These are phyloP conservation scores for Drosophila yakuba DNA, from an alignment of 1,140 invertebrate species.

Conservation along the genomic window DNA sequence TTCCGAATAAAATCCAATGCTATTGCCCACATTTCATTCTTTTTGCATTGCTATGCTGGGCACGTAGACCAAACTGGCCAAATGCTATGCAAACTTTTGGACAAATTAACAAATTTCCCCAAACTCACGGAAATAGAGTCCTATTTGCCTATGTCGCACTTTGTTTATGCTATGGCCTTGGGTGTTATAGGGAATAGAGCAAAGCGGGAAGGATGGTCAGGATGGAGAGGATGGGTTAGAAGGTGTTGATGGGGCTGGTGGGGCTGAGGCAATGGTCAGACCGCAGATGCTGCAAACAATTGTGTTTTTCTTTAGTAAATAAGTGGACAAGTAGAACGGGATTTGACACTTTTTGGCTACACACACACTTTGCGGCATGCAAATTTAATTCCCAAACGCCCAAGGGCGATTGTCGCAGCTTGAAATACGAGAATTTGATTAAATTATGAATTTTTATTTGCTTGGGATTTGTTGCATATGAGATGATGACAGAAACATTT, in stretches of 20 bases:
- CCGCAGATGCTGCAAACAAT: conserved; percentile 78
- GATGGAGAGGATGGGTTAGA: conserved; percentile 10
- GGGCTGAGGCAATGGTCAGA: conserved; percentile 14
- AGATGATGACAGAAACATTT: conserved; percentile 49
- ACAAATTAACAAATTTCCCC: conserved; percentile 79
- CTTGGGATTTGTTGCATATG: conserved; percentile 55
- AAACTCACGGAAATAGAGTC: conserved; percentile 63
- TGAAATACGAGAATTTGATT: conserved; percentile 58
- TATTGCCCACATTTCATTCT: conserved; percentile 5
- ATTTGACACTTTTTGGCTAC: conserved; percentile 70
- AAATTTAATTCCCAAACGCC: conserved; percentile 76
- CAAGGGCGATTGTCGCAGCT: conserved; percentile 54
- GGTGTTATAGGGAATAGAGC: conserved; percentile 19
- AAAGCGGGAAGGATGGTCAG: conserved; percentile 23
- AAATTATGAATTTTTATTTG: conserved; percentile 70
- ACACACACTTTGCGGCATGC: conserved; percentile 73
- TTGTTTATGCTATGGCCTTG: conserved; percentile 69
- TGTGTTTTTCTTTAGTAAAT: conserved; percentile 83
- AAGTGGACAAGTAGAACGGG: conserved; percentile 53
- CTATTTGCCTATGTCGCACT: conserved; percentile 73
- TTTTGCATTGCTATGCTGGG: conserved; percentile 57
- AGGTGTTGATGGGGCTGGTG: neutral
- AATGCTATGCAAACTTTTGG: conserved; percentile 76
- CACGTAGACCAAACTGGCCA: conserved; percentile 57
- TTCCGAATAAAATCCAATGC: neutral